Evolutionary conservation across 1,140 invertebrate species (phyloP), one percentile per base, ranked within the genome.

Genomic region (Zaprionus capensis): DNA sequence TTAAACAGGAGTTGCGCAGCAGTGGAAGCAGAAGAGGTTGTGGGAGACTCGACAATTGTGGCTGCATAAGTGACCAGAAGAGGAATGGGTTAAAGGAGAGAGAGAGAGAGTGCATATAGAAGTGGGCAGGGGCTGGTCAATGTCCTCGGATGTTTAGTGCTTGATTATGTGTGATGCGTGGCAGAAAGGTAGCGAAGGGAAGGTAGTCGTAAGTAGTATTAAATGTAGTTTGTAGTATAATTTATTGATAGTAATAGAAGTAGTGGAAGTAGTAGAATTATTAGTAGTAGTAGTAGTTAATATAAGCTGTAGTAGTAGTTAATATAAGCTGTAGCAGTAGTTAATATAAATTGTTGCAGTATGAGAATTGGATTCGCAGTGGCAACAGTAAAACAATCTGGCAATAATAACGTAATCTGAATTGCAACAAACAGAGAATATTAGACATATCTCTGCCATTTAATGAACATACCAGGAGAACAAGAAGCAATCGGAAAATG

Each of bases 401-500:
- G n/a, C 15, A 41, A 41, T 41, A 41, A 41, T n/a, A 41, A 41
- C 38, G 6, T 41, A 41, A 7, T 41, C 6, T 41, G 15, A 41
- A 41, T 41, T 41, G 0, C 15, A n/a, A 41, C 38, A 41, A 41
- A 41, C 14, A 41, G 15, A n/a, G 15, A 41, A 46, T 46, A 7
- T 17, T 2, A 17, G n/a, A 46, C 41, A 46, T 46, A 46, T 46
- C n/a, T 46, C 41, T 22, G 46, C 5, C 9, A 51, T 51, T 51
- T 51, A 51, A 51, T 51, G 20, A 24, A 51, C 46, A 51, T 51
- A 4, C 20, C 20, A 5, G 3, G 1, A 5, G 20, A 14, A 51
- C 46, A 51, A 11, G 20, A 5, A 51, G 46, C 69, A 64, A 64
- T 65, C 51, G 34, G 53, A 26, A 51, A 20, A 51, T 51, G 46